Evolutionary conservation across 2,113 vertebrate genomes (phyloP).

Genomic region (Cyanoramphus novaezelandiae): DNA sequence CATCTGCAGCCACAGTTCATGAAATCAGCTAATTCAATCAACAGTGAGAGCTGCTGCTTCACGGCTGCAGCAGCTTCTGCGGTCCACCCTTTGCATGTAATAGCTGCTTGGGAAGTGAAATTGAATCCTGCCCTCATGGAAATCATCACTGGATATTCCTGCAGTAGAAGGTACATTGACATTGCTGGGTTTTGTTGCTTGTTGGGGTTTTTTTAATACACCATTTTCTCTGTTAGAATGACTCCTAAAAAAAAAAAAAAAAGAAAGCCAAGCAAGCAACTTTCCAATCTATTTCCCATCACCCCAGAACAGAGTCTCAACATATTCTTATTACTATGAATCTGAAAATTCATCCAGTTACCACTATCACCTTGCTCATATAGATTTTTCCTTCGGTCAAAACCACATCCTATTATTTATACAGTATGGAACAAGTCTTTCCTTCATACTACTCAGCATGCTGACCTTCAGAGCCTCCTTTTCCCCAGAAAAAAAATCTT

Average conservation of each 20-base stretch:
- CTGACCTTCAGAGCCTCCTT: background rate
- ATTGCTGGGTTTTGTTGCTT: background rate
- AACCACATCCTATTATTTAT: background rate
- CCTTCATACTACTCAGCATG: background rate
- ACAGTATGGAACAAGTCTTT: background rate
- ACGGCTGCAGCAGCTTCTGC: background rate
- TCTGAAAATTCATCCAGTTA: background rate
- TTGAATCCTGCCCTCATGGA: background rate
- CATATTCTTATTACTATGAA: background rate
- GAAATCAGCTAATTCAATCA: background rate
- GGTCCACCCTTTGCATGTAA: background rate
- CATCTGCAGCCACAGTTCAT: background rate
- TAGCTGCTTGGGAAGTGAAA: background rate
- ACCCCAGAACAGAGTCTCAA: background rate
- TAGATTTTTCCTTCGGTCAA: background rate
- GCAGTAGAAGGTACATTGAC: background rate
- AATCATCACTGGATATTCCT: accelerated
- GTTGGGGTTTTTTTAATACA: background rate
- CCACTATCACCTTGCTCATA: background rate
- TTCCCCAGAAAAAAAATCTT: background rate
- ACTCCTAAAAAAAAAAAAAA: background rate
- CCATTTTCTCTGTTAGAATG: background rate
- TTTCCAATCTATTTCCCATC: background rate
- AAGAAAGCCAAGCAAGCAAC: background rate
- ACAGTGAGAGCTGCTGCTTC: background rate